Evolutionary conservation across 2,113 vertebrate species (phyloP), one percentile per base, ranked within the genome.

Genomic region (Copsychus sechellarum): DNA sequence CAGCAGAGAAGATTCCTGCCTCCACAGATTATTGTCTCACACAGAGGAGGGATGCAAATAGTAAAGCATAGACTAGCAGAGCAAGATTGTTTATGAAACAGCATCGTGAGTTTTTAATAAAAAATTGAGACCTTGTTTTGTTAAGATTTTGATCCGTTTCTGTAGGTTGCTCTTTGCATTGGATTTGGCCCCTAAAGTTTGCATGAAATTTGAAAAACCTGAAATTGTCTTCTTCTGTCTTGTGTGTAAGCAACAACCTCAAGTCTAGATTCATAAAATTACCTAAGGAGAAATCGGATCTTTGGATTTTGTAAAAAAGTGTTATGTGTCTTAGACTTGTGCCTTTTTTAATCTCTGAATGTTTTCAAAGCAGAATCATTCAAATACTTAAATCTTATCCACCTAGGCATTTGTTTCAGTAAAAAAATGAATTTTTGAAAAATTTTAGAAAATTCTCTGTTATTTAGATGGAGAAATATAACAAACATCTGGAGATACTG

Each of bases 391-490:
- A 69, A 81, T 60, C 5, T 22, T 72, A 50, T 57, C 5, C 6
- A 71, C 18, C 20, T 81, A 20, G 36, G 8, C 36, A 40, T 57
- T 16, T 57, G 1, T 51, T 95, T 71, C 43, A 81, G 9, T 66
- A 56, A 47, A 79, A 56, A 7, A 5, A 77, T 77, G 20, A n/a
- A 17, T 62, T 62, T 51, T 40, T 17, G 8, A 64, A 42, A 42
- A 42, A n/a, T 36, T 81, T 89, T 31, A n/a, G n/a, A 22, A 20
- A 69, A 69, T 69, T 94, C 9, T 95, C 7, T 93, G 29, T 77
- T 86, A 15, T 48, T 93, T 97, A 99, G 98, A 98, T 99, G 98
- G 98, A 99, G 97, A 99, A 99, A 90, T 98, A 99, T 70, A 99
- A 98, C 62, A 98, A 99, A 96, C 98, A 99, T 73, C 97, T 99